Evolutionary conservation across 1,140 invertebrate genomes (phyloP), one percentile per base, ranked within the genome.

Genomic region (Conus ventricosus): DNA sequence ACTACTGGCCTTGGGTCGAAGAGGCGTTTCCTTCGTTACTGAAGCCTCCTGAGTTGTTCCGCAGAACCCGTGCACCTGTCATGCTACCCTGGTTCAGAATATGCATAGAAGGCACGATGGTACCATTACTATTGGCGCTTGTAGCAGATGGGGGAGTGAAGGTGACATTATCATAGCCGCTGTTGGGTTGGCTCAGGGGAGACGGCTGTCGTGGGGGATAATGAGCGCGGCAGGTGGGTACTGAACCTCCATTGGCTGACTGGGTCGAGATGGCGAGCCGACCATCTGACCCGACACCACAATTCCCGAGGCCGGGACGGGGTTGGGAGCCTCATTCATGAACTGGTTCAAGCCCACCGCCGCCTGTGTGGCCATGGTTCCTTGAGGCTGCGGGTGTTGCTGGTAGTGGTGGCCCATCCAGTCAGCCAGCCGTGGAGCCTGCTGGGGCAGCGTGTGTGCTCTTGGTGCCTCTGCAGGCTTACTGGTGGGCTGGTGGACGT

Each of bases 21-120:
- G 67, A 7, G 23, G 7, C 67, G 4, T 71, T 71, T 11, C 6
- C 20, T 17, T n/a, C 60, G 7, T 27, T 57, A 2, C 71, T 60
- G 53, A 78, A 78, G n/a, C 85, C 27, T 15, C 53, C 85, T 0
- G 71, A 23, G n/a, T 10, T 78, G 71, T 54, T 87, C n/a, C n/a
- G 60, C n/a, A 67, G 17, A 25, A 88, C 53, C 71, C 89, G 13
- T 13, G n/a, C 75, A 27, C 86, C 76, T 54, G 71, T 39, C 88
- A 87, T 23, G 39, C 87, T 63, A 57, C 54, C 23, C 25, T 75
- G 81, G 83, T 87, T 54, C 82, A 83, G 11, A 51, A 85, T 20
- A 51, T 89, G 85, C 78, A 81, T 75, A 39, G 89, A 80, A n/a
- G 84, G 60, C 23, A 25, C 57, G 8, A 67, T 67, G 5, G 51